These are phyloP conservation scores for Sciurus carolinensis DNA, from an alignment of 2,797 vertebrate genomes.

Conservation along the genomic window DNA sequence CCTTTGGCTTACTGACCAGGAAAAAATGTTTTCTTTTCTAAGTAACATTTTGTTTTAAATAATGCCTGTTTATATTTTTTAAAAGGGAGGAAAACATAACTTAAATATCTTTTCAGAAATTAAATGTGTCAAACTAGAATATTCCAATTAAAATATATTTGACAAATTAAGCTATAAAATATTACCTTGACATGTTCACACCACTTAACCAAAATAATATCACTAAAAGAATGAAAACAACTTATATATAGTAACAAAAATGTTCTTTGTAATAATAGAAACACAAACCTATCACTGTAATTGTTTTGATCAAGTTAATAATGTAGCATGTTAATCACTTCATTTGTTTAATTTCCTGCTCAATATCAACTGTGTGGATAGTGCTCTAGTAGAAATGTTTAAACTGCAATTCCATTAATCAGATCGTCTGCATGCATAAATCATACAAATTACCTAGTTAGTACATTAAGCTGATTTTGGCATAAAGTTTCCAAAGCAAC, in stretches of 20 bases:
- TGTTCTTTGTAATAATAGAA: conserved; percentile 44
- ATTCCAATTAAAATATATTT: neutral
- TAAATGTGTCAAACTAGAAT: neutral
- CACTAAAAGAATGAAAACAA: neutral
- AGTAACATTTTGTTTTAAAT: conserved; percentile 54
- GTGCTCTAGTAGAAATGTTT: conserved; percentile 52
- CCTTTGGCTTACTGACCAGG: neutral
- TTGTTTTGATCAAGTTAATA: conserved; percentile 69
- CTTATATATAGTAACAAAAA: neutral
- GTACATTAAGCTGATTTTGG: conserved; percentile 48
- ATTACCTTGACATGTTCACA: conserved; percentile 13
- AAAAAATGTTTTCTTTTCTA: neutral
- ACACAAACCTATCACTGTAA: conserved; percentile 23
- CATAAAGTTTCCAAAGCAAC: conserved; percentile 49
- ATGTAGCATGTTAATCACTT: neutral
- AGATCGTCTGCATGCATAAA: conserved; percentile 51
- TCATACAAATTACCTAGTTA: conserved; percentile 69
- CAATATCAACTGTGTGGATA: conserved; percentile 52
- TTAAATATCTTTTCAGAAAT: conserved; percentile 33
- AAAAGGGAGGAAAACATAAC: neutral
- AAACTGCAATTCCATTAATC: conserved; percentile 14
- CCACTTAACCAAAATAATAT: conserved; percentile 40
- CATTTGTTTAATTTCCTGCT: conserved; percentile 61
- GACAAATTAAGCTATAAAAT: neutral
- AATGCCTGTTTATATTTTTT: neutral